These are phyloP conservation scores for Rhodophaea formosa DNA, from an alignment of 2,888 invertebrate species.

Conservation along the genomic window DNA sequence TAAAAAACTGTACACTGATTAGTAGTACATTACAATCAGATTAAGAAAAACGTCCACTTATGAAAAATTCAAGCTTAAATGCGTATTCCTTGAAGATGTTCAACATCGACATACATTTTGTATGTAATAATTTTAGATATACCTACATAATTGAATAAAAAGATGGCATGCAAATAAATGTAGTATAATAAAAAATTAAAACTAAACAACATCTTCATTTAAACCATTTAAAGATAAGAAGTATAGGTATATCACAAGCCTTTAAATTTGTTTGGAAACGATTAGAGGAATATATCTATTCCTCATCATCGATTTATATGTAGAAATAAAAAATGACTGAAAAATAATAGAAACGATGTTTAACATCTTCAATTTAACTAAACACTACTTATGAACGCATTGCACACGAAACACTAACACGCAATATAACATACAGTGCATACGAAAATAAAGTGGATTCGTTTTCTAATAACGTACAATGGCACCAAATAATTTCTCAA, in stretches of 20 bases:
- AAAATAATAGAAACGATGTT: neutral
- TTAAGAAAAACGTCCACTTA: neutral
- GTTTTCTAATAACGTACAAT: slow-evolving; percentile 12
- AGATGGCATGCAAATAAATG: no score
- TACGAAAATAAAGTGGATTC: slow-evolving; percentile 9
- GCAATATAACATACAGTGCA: slow-evolving; percentile 14
- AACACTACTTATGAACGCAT: neutral
- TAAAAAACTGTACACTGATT: neutral
- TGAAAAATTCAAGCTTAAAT: neutral
- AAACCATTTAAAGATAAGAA: no score
- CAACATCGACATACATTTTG: slow-evolving; percentile 3
- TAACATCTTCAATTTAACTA: neutral
- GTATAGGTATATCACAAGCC: no score
- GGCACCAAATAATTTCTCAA: neutral
- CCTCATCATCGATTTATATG: no score
- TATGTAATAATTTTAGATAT: neutral
- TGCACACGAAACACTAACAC: neutral
- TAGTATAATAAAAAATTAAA: no score
- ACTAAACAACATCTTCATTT: no score
- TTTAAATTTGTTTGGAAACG: no score
- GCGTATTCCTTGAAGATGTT: neutral
- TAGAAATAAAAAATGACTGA: neutral
- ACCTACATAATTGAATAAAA: no score
- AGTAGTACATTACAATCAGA: neutral
- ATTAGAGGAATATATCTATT: no score